phyloP scores from a whole-genome alignment of 2,797 vertebrate genomes.

The Pipistrellus pipistrellus region DNA sequence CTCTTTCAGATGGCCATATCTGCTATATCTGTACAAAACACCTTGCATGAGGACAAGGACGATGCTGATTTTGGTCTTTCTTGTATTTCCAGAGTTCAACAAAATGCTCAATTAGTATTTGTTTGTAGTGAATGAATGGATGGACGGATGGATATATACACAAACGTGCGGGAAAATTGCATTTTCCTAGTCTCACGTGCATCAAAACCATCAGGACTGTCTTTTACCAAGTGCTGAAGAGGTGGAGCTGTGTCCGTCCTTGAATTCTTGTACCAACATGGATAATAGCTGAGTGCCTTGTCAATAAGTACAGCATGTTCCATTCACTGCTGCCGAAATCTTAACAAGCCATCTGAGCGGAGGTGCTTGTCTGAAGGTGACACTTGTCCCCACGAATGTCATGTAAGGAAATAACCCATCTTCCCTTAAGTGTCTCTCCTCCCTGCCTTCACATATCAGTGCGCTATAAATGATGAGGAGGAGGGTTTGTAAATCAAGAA shows the following conservation, averaged over 20 bases:
- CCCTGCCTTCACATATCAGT: slow-evolving; percentile 69
- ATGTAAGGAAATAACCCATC: slow-evolving; percentile 74
- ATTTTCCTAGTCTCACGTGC: not conserved
- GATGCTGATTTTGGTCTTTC: not conserved
- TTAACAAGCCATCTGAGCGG: slow-evolving; percentile 65
- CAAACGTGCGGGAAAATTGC: not conserved
- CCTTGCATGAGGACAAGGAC: not conserved
- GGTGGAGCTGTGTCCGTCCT: slow-evolving; percentile 48
- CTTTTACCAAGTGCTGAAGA: not conserved
- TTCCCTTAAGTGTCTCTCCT: slow-evolving; percentile 77
- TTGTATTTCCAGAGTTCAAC: not conserved
- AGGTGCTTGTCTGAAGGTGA: slow-evolving; percentile 77
- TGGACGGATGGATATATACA: not conserved
- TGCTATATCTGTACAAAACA: not conserved
- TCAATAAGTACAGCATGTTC: slow-evolving; percentile 68
- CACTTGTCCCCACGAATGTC: slow-evolving; percentile 70
- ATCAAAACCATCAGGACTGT: not conserved
- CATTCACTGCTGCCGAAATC: slow-evolving; percentile 27
- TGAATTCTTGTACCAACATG: slow-evolving; percentile 60
- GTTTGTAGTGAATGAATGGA: not conserved
- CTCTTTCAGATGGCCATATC: not conserved
- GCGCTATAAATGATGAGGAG: slow-evolving; percentile 77
- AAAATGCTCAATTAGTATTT: not conserved
- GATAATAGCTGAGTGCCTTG: slow-evolving; percentile 64
- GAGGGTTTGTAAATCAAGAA: slow-evolving; percentile 82